phyloP scores from a whole-genome alignment of 23 tunicate species.

The Pegea sp. region DNA sequence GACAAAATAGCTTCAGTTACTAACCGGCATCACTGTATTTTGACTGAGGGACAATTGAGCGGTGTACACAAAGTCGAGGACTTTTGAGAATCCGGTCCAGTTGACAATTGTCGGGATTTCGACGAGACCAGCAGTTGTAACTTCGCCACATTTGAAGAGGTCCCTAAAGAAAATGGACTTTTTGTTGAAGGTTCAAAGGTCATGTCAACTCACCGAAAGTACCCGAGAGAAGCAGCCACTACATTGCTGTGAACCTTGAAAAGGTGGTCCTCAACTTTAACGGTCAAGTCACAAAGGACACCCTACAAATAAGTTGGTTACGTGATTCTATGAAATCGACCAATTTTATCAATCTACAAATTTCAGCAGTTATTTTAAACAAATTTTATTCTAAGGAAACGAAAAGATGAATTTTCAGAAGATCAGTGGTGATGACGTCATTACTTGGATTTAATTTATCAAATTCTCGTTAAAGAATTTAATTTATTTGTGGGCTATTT shows the following conservation, averaged over 20 bases:
- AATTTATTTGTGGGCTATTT: too few relatives aligned
- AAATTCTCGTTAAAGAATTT: too few relatives aligned
- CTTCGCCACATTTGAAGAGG: slow-evolving; percentile 24
- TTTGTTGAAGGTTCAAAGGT: too few relatives aligned
- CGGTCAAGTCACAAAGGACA: slow-evolving; percentile 64
- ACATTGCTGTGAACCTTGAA: slow-evolving; percentile 78
- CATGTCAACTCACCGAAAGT: slow-evolving; percentile 39
- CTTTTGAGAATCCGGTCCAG: slow-evolving; percentile 73
- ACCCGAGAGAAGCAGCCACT: slow-evolving; percentile 77
- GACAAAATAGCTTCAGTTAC: too few relatives aligned
- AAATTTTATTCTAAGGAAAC: too few relatives aligned
- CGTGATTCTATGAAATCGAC: too few relatives aligned
- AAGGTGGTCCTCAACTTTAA: slow-evolving; percentile 66
- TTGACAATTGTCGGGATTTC: slow-evolving; percentile 87
- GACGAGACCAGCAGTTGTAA: slow-evolving; percentile 23
- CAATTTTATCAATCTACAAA: too few relatives aligned
- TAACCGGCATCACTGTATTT: slow-evolving; percentile 95
- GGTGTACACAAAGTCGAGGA: slow-evolving; percentile 81
- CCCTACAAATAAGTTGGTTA: too few relatives aligned
- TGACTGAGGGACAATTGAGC: slow-evolving; percentile 78
- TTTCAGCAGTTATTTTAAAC: too few relatives aligned
- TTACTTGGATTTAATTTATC: too few relatives aligned
- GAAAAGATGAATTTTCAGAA: too few relatives aligned
- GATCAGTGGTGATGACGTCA: too few relatives aligned
- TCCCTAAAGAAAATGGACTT: slow-evolving; percentile 26